A percentile compares a stretch with the other conserved stretches of the same genome.
phyloP scores from a whole-genome alignment of 1,140 invertebrate species.

The Drosophila sucinea region DNA sequence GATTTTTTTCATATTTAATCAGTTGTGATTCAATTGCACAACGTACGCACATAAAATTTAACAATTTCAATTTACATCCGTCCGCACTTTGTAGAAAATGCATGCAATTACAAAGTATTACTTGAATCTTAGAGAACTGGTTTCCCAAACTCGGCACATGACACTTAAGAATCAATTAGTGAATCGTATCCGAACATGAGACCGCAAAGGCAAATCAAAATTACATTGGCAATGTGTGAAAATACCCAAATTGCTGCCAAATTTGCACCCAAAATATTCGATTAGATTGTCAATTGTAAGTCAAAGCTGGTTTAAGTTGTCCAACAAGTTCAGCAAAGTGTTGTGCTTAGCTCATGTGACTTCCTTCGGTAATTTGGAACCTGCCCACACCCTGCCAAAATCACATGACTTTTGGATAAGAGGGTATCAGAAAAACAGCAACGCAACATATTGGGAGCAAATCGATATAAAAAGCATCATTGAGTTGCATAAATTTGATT shows the following conservation, averaged over 20 bases:
- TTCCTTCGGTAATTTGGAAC: slow-evolving; percentile 19
- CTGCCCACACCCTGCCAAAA: slow-evolving; percentile 19
- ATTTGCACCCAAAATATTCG: slow-evolving; percentile 39
- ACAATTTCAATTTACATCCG: slow-evolving; percentile 20
- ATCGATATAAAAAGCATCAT: slow-evolving; percentile 55
- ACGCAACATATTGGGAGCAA: slow-evolving; percentile 51
- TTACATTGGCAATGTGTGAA: slow-evolving; percentile 62
- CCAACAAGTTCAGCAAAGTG: slow-evolving; percentile 13
- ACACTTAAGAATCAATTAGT: slow-evolving; percentile 77
- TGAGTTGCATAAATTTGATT: slow-evolving; percentile 61
- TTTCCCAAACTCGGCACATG: slow-evolving; percentile 37
- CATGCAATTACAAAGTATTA: slow-evolving; percentile 24
- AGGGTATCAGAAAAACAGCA: not conserved
- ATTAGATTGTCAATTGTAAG: slow-evolving; percentile 14
- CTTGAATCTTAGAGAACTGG: slow-evolving; percentile 27
- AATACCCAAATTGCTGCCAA: slow-evolving; percentile 52
- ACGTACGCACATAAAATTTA: not conserved
- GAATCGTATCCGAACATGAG: slow-evolving; percentile 45
- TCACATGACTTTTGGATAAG: slow-evolving; percentile 48
- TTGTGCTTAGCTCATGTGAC: slow-evolving; percentile 34
- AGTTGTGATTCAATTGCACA: not conserved
- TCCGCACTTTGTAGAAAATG: slow-evolving; percentile 36
- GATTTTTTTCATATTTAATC: not conserved
- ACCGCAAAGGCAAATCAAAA: slow-evolving; percentile 56
- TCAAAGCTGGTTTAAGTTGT: slow-evolving; percentile 3